These are phyloP conservation scores for Caenorhabditis becei DNA, from an alignment of 2,888 invertebrate genomes.

Conservation along the genomic window DNA sequence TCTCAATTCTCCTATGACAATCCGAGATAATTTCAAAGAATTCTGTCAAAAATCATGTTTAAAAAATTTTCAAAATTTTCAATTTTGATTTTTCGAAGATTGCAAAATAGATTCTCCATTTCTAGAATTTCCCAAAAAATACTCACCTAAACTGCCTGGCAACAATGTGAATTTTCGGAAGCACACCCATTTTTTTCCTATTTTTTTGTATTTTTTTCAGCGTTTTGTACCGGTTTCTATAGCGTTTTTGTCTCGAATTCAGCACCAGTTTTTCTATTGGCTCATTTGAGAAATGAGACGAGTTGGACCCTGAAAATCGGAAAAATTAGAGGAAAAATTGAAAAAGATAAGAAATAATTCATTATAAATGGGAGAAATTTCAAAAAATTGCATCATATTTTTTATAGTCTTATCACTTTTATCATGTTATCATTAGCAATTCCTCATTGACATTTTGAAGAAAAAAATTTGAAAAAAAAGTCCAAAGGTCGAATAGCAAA, in stretches of 20 bases:
- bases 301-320: constrained; percentile 2
- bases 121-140: too few relatives aligned
- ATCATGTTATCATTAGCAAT: too few relatives aligned
- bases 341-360: not conserved
- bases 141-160: constrained; percentile 37
- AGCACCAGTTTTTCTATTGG: not conserved
- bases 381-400: not conserved
- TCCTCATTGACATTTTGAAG: too few relatives aligned
- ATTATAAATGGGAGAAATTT: constrained; percentile 9
- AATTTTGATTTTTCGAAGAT: too few relatives aligned
- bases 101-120: too few relatives aligned
- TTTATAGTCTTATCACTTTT: too few relatives aligned
- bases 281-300: constrained; percentile 11
- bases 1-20: not conserved
- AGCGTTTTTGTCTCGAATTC: not conserved
- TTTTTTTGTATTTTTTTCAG: constrained; percentile 8
- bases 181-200: constrained; percentile 38
- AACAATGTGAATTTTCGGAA: constrained; percentile 37
- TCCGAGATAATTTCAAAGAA: not conserved
- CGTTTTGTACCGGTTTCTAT: constrained; percentile 14
- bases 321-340: not conserved
- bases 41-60: not conserved
- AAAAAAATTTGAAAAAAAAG: too few relatives aligned
- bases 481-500: too few relatives aligned
- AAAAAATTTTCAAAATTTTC: too few relatives aligned